Base-by-base conservation (phyloP, 2,888 invertebrate species). In the Lithophane semibrunnea region DNA sequence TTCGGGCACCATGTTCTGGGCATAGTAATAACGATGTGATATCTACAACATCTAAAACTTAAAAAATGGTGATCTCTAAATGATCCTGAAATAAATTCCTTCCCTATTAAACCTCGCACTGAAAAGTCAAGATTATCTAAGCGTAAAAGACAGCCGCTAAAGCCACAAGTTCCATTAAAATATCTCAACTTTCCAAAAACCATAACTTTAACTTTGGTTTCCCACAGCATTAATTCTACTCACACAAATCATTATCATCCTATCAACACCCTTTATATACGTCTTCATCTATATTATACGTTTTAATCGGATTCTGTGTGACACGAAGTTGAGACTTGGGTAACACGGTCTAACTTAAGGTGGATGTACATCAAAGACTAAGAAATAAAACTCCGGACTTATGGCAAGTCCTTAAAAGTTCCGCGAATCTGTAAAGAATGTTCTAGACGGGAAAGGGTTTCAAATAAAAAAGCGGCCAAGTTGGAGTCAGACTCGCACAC, bases 241-340 rank as follows among this genome's bases (percentile, higher is more conserved):
- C 65, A 75, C 65, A 85, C 60, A 75, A 83, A 80, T 70, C 63
- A 63, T 81, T 76, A 73, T 85, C 56, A 85, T 71, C 70, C 49
- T 80, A 65, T 84, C 65, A 84, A 58, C 81, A 67, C 54, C 63
- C 44, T 63, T 9, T 80, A 63, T 60, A 64, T 70, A 68, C 56
- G 64, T 71, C 21, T 60, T 49, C 75, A 60, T 61, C 54, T 83
- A 71, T 80, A 67, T 70, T 58, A 54, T 72, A 74, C 63, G 63
- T 63, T 76, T 75, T 82, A 83, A 83, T 83, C 83, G 66, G 83
- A 82, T 83, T 83, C 52, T 60, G 73, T 29, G 69, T 70, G 78
- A 86, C 69, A 63, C 69, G 37, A 72, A 77, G 68, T 81, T 66
- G 69, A 64, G 29, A 61, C 77, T 82, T 64, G 64, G 65, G 52